Conservation (phyloP, 2,113 vertebrate genomes). For the Triplophysa siluroides region DNA sequence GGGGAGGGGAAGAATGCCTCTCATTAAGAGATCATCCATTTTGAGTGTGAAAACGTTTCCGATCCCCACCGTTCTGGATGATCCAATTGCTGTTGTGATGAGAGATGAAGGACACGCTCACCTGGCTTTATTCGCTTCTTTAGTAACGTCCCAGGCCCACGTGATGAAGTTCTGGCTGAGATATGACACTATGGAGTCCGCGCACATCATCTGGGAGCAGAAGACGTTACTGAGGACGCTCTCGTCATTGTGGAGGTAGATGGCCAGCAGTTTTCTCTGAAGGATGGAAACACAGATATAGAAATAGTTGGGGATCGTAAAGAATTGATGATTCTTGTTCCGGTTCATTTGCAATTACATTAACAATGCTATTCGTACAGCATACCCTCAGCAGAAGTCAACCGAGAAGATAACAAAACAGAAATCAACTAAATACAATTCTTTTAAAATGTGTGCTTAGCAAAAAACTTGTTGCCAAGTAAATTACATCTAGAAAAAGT, state of each 20-base stretch:
- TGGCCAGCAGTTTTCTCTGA: constrained; percentile 98
- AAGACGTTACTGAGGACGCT: constrained; percentile 98
- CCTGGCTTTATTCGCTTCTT: constrained; percentile 97
- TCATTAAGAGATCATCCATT: constrained; percentile 65
- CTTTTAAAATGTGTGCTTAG: no score
- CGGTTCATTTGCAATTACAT: no score
- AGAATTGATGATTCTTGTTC: no score
- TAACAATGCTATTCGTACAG: no score
- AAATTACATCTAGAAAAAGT: no score
- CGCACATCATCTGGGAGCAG: constrained; percentile 99
- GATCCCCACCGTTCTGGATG: constrained; percentile 23
- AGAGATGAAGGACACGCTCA: constrained; percentile 61
- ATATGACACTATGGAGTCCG: constrained; percentile 97
- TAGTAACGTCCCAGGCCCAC: constrained; percentile 99
- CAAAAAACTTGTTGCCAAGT: no score
- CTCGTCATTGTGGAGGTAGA: constrained; percentile 99
- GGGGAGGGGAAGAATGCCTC: constrained; percentile 55
- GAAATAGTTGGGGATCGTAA: not conserved
- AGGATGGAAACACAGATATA: constrained; percentile 13
- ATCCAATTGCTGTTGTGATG: constrained; percentile 13
- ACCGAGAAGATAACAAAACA: no score
- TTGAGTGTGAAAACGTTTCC: constrained; percentile 55
- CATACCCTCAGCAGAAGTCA: no score
- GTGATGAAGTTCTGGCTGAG: constrained; percentile 99
- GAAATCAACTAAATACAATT: no score